Evolutionary conservation across 2,888 invertebrate genomes (phyloP).

Genomic region (Amblyjoppa fuscipennis): DNA sequence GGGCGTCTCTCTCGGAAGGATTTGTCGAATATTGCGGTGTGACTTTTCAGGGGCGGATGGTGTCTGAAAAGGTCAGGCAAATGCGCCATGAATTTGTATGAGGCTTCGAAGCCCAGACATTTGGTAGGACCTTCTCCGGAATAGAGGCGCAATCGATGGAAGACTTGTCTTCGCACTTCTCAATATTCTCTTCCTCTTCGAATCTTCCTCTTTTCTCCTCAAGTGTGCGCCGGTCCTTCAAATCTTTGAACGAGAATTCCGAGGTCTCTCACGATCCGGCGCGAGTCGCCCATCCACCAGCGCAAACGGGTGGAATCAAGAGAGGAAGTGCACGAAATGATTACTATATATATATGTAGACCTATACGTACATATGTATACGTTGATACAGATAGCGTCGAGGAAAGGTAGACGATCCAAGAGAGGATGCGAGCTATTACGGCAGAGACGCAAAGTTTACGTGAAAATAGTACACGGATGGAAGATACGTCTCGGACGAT

Average conservation of each 20-base stretch:
- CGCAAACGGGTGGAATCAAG: conserved; percentile 50
- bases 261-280: conserved; percentile 71
- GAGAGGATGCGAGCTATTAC: conserved; percentile 27
- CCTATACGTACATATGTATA: background rate
- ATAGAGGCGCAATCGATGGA: background rate
- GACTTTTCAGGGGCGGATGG: conserved; percentile 21
- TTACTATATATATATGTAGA: conserved; percentile 11
- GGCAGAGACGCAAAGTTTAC: conserved; percentile 28
- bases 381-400: background rate
- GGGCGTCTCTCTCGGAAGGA: background rate
- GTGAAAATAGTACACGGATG: conserved; percentile 24
- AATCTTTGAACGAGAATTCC: conserved; percentile 76
- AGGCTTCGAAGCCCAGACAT: background rate
- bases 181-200: background rate
- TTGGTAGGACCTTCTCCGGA: background rate
- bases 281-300: conserved; percentile 50
- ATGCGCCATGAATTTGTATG: conserved; percentile 31
- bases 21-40: conserved; percentile 21
- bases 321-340: conserved; percentile 44
- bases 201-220: background rate
- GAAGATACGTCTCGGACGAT: conserved; percentile 18
- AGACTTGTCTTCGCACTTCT: background rate
- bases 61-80: conserved; percentile 10
- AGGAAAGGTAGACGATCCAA: background rate
- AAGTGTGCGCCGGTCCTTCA: conserved; percentile 30